Base-by-base conservation (phyloP, 2,797 vertebrate genomes). In the Erpetoichthys calabaricus region DNA sequence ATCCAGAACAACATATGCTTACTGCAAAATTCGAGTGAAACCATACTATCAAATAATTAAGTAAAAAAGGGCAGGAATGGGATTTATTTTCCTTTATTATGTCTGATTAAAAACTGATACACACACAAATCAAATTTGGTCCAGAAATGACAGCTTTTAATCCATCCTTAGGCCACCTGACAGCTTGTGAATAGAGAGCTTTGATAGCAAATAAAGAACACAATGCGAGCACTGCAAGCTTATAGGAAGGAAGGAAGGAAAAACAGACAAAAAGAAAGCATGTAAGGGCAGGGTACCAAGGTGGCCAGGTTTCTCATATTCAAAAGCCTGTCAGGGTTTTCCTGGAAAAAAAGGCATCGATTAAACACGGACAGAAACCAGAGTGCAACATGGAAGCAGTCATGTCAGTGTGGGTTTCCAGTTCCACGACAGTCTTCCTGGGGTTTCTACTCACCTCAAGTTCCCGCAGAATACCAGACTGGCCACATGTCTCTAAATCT, bases 401-500 rank as follows among this genome's bases (percentile, higher is more conserved):
- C 25, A 25, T 25, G 25, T 25, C 25, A 25, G 25, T 25, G 25
- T 25, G 25, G 25, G 25, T 25, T 25, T 25, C 25, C 25, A 25
- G 25, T 25, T 25, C 25, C 25, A 25, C 25, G 25, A 25, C 25
- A 25, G 25, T 25, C 25, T 25, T 25, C 25, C 25, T 25, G 25
- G 25, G 25, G 25, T 70, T 61, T 68, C 45, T 51, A 67, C 67
- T 74, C 89, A 92, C 92, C 88, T 97, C 96, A 62, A 99, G 89
- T 74, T 99, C 96, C 73, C 96, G 76, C 61, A 99, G 89, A 76
- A 99, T 98, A 64, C 94, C 94, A 3, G 94, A 97, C 70, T 98
- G 94, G 55, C 94, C 96, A 8, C 94, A 98, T 4, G 96, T 99
- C 75, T 99, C 94, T 72, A 99, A 80, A 65, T 99, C 94, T 72